These are phyloP conservation scores for Heptranchias perlo DNA, from an alignment of 2,113 vertebrate species.

Conservation along the genomic window DNA sequence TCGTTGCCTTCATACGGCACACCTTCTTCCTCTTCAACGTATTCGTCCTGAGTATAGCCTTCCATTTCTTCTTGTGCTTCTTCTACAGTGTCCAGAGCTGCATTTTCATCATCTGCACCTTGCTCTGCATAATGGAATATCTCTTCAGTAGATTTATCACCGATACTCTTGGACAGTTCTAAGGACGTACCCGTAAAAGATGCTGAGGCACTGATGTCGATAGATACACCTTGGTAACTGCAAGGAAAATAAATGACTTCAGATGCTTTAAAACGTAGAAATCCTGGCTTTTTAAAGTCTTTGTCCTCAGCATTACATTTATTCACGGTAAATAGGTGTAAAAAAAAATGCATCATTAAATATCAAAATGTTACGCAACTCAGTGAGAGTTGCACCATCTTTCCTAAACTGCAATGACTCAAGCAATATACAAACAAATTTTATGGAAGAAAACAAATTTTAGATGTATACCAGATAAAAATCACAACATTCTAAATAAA, in stretches of 20 bases:
- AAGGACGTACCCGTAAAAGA: constrained; percentile 65
- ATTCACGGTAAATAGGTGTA: not conserved
- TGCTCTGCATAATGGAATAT: constrained; percentile 66
- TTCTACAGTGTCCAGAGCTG: constrained; percentile 62
- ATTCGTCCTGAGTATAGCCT: constrained; percentile 55
- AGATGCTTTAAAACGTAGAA: not conserved
- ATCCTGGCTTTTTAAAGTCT: not conserved
- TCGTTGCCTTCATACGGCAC: constrained; percentile 65
- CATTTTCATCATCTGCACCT: constrained; percentile 66
- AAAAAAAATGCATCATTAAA: not conserved
- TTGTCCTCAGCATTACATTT: not conserved
- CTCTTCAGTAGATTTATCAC: constrained; percentile 58
- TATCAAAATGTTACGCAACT: not conserved
- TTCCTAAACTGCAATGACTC: not conserved
- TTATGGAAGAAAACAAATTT: not conserved
- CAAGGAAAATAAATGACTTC: not conserved
- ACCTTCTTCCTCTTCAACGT: constrained; percentile 62
- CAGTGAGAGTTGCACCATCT: not conserved
- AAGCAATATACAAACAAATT: not conserved
- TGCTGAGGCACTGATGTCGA: constrained; percentile 67
- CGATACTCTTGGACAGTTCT: constrained; percentile 57
- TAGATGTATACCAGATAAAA: not conserved
- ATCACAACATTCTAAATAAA: not conserved
- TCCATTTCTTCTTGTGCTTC: constrained; percentile 51
- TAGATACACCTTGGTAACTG: constrained; percentile 66